Conservation (phyloP, 2,888 invertebrate genomes). For the Melanophora roralis region DNA sequence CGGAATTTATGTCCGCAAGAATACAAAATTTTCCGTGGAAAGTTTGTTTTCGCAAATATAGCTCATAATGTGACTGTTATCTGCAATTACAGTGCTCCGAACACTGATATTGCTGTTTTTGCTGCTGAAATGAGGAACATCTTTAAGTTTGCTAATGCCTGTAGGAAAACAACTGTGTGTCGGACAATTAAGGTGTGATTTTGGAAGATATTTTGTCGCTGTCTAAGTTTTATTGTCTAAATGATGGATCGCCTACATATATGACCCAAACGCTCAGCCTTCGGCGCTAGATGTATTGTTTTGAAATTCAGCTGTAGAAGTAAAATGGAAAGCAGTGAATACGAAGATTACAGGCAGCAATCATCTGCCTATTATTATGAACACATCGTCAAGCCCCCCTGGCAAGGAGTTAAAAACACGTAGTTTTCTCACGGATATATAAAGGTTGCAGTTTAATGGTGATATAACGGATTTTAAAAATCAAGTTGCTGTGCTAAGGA, state of each 20-base stretch:
- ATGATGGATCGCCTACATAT: background rate
- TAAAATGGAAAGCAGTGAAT: background rate
- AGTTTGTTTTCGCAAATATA: background rate
- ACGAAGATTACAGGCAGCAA: constrained; percentile 29
- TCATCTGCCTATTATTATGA: constrained; percentile 13
- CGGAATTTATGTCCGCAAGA: background rate
- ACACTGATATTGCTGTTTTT: too few species aligned
- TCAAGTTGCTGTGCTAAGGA: too few species aligned
- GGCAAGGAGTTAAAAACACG: too few species aligned
- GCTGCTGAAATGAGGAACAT: too few species aligned
- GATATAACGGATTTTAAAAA: background rate
- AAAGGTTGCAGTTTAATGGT: background rate
- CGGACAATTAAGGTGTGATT: too few species aligned
- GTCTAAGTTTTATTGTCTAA: background rate
- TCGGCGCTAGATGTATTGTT: constrained; percentile 26
- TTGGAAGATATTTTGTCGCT: background rate
- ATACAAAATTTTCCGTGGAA: background rate
- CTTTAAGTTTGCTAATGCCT: too few species aligned
- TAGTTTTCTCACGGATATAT: too few species aligned
- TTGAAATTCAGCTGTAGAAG: background rate
- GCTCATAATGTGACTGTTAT: too few species aligned
- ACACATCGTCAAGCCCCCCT: too few species aligned
- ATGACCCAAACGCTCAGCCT: background rate
- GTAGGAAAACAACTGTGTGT: too few species aligned
- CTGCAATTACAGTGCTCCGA: too few species aligned